Base-by-base conservation (phyloP, 2,797 vertebrate species). In the Premnoplex brunnescens region DNA sequence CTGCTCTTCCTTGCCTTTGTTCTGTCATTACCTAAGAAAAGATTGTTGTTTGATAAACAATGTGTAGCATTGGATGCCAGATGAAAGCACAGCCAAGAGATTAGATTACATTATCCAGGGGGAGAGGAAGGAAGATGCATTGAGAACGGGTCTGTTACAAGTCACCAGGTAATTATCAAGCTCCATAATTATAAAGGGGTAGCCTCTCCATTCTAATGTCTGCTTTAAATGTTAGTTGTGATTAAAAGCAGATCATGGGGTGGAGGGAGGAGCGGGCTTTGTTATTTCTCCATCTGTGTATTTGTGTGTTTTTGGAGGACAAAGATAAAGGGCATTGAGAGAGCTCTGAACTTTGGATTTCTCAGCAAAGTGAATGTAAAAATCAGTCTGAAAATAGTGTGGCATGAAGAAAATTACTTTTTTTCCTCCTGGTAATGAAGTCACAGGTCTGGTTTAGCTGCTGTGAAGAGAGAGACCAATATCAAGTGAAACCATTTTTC, bases 1-100 rank as follows among this genome's bases (percentile, higher is more conserved):
- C 84, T 97, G 84, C 73, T 96, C 82, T 95, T 94, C 92, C 84
- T 96, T 94, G 77, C 95, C 95, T 98, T 98, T 97, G 95, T 97
- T 97, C 97, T 96, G 77, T 96, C 96, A 94, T 97, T 95, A 94
- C 92, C 91, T 73, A 95, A 90, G 91, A 88, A 93, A 85, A 96
- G 96, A 95, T 97, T 96, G 96, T 97, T 97, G 94, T 97, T 97
- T 96, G 95, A 97, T 96, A 97, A 96, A 96, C 94, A 98, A 51
- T 1, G 27, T 95, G 71, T 88, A 96, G 83, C 91, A 87, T 16
- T 93, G 94, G 91, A 96, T 97, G 96, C 97, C 96, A 97, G 96
- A 97, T 97, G 93, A 96, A 96, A 97, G 97, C 96, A 91, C 78
- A 97, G 96, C 95, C 93, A 95, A 83, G 93, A 96, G 97, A 97